Base-by-base conservation (phyloP, 30 jellyfish, hydroid and myxozoan genomes). In the Turritopsis rubra region DNA sequence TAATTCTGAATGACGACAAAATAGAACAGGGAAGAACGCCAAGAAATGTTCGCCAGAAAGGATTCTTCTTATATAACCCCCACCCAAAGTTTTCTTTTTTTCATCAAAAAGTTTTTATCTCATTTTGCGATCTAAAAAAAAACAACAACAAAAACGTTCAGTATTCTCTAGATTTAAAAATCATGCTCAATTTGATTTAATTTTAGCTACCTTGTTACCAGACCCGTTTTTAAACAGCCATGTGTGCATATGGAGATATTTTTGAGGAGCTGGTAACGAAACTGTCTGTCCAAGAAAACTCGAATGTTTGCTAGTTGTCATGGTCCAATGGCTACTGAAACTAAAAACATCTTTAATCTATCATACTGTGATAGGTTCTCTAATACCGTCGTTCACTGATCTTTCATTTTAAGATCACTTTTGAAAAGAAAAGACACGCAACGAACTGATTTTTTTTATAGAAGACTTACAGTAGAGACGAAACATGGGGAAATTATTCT, bases 401-500 rank as follows among this genome's bases (percentile, higher is more conserved):
- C 60, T 41, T 41, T 41, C 60, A 41, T 41, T 41, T 41, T 41
- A 13, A 41, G 60, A 41, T 41, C 60, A 41, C 60, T 41, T 41
- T 41, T 41, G 9, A 13, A 41, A 41, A 41, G 60, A 41, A 13
- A 41, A 41, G 60, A 41, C 60, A 13, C 13, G 60, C 5, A n/a
- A 41, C 5, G 60, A 41, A 41, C 60, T 3, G 13, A 13, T 5
- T 13, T 41, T 41, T 13, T 3, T 13, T 5, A 41, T 13, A 13
- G 60, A 41, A 41, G 60, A 3, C 5, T 41, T 13, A 41, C 60
- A 41, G 5, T 41, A 41, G 60, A 41, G 60, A 41, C n/a, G n/a
- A 77, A 77, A 17, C 27, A 77, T 77, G 85, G 85, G 73, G 21
- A 77, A 77, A 77, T 16, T 77, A 0, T 21, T 77, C 21, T 77